A percentile compares a stretch with the other conserved stretches of the same genome.
phyloP scores from a whole-genome alignment of 2,888 invertebrate genomes.

The Melangyna quadrimaculata region DNA sequence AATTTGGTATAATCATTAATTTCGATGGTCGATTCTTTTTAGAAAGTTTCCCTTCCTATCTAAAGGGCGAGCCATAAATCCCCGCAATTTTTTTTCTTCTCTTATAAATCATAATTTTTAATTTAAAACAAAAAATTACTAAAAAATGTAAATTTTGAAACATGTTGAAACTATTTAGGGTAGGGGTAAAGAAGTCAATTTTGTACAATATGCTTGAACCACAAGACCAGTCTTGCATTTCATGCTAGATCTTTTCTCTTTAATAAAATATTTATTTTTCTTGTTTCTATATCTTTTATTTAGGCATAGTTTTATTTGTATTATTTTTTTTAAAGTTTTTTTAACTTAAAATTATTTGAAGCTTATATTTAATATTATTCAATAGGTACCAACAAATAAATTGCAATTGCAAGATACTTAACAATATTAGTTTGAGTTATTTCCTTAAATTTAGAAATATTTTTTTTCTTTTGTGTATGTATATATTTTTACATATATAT shows the following conservation, averaged over 20 bases:
- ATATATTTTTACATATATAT: conserved; percentile 48
- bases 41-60: no score
- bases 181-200: no score
- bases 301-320: not conserved
- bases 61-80: no score
- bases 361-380: conserved; percentile 41
- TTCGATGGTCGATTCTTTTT: no score
- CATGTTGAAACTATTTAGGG: no score
- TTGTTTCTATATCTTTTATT: not conserved
- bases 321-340: not conserved
- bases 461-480: not conserved
- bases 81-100: no score
- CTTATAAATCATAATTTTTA: no score
- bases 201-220: no score
- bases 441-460: conserved; percentile 3
- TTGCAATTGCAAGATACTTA: conserved; percentile 33
- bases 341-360: conserved; percentile 43
- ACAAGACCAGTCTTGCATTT: no score
- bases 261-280: not conserved
- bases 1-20: no score
- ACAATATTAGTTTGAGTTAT: conserved; percentile 27
- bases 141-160: no score
- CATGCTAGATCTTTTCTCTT: not conserved
- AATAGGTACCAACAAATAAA: conserved; percentile 46
- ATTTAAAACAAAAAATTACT: no score